Evolutionary conservation across 2,888 invertebrate species (phyloP), one percentile per base, ranked within the genome.

Genomic region (Polydrusus pterygomalis): DNA sequence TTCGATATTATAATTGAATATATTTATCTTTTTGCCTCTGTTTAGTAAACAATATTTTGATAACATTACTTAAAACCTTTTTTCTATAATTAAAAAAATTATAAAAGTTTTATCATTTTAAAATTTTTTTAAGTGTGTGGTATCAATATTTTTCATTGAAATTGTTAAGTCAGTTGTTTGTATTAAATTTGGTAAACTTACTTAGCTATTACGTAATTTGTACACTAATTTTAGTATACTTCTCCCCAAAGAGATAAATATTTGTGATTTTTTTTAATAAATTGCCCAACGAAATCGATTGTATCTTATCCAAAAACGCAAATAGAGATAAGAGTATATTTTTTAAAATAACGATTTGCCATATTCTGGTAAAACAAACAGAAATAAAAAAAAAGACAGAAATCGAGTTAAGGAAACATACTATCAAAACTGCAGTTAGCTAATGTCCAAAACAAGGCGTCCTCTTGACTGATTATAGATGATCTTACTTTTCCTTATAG

Each of bases 11-110:
- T 6, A 13, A n/a, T 45, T n/a, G 45, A n/a, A n/a, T n/a, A 45
- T 1, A 47, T 47, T 47, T 47, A 47, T 47, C 43, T 47, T 47
- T 17, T 47, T 17, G 7, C n/a, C n/a, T 47, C 17, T 47, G 47
- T 47, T 17, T n/a, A 17, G 47, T 47, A 47, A 47, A 17, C 47
- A 47, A 7, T 15, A 47, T 47, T 47, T 47, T 47, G 17, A 47
- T 47, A 47, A 17, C 15, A 47, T 2, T 13, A 43, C 13, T 43
- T 47, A 17, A 17, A 47, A 17, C 17, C 17, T 13, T 9, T n/a
- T 47, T 47, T 17, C 17, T 47, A 6, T 7, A 47, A 3, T 47
- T 17, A 17, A 47, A 17, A 17, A 47, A 17, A 17, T 3, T 7
- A 17, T 17, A 47, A 17, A 8, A 47, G n/a, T 47, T 17, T 17